Conservation (phyloP, 2,888 invertebrate genomes). For the Harpagoxenus sublaevis region DNA sequence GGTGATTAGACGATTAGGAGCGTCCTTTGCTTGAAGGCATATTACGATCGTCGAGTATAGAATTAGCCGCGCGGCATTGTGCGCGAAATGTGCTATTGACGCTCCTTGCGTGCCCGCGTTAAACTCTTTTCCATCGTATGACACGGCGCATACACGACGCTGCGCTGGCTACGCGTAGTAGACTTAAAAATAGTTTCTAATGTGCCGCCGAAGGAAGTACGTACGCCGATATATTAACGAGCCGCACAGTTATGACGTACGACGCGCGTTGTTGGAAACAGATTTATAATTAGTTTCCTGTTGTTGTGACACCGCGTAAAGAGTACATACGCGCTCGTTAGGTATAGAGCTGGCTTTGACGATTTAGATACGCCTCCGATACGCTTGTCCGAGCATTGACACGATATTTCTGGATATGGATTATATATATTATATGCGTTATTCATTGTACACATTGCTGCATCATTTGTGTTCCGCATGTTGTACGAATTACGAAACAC, state of each 20-base stretch:
- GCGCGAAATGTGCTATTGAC: slow-evolving; percentile 32
- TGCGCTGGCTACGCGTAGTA: slow-evolving; percentile 18
- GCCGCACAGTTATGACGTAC: slow-evolving; percentile 42
- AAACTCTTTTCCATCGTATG: slow-evolving; percentile 34
- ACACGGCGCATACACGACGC: background rate
- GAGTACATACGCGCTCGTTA: slow-evolving; percentile 49
- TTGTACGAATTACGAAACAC: slow-evolving; percentile 22
- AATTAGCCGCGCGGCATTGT: slow-evolving; percentile 65
- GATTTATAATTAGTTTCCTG: slow-evolving; percentile 58
- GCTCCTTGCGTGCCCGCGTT: slow-evolving; percentile 34
- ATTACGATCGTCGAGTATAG: slow-evolving; percentile 63
- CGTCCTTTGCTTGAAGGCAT: slow-evolving; percentile 56
- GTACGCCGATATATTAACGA: slow-evolving; percentile 40
- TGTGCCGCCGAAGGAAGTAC: slow-evolving; percentile 22
- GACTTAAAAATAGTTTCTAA: slow-evolving; percentile 57
- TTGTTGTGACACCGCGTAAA: slow-evolving; percentile 43
- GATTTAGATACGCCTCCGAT: slow-evolving; percentile 47
- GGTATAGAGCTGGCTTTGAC: slow-evolving; percentile 44
- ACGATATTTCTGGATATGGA: slow-evolving; percentile 55
- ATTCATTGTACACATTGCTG: slow-evolving; percentile 12
- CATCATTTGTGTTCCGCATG: slow-evolving; percentile 3
- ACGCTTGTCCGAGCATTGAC: slow-evolving; percentile 52
- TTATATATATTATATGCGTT: slow-evolving; percentile 49
- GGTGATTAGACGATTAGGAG: slow-evolving; percentile 73
- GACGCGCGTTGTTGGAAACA: slow-evolving; percentile 53